A percentile compares a stretch with the other conserved stretches of the same genome.
These are phyloP conservation scores for Atractosteus spatula DNA, from an alignment of 2,113 vertebrate genomes.

Conservation along the genomic window DNA sequence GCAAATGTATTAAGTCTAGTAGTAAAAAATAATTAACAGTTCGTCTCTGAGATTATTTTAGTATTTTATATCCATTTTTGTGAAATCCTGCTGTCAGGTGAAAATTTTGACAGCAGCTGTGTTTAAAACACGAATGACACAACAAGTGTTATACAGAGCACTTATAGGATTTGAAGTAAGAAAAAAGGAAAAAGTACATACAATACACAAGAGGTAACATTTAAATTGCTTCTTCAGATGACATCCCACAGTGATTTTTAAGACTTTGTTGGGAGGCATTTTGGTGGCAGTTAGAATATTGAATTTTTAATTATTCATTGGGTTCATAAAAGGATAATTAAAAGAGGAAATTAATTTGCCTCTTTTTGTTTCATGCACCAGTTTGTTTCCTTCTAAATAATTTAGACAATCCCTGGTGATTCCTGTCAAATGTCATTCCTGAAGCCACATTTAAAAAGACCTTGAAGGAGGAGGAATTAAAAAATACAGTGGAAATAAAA, in stretches of 20 bases:
- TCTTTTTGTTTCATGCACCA: constrained; percentile 47
- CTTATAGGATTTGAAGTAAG: background rate
- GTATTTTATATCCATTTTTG: too few species aligned
- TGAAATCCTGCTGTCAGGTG: too few species aligned
- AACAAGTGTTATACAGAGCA: background rate
- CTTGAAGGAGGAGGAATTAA: too few species aligned
- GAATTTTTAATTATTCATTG: constrained; percentile 46
- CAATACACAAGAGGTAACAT: background rate
- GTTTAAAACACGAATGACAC: constrained; percentile 1
- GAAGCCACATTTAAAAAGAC: too few species aligned
- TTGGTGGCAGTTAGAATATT: constrained; percentile 27
- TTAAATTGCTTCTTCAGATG: background rate
- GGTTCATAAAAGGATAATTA: constrained; percentile 48
- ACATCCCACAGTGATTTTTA: constrained; percentile 8
- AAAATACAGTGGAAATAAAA: too few species aligned
- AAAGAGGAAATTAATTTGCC: constrained; percentile 37
- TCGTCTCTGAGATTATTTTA: too few species aligned
- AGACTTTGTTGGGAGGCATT: constrained; percentile 16
- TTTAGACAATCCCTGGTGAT: constrained; percentile 46
- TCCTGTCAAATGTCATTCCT: constrained; percentile 23
- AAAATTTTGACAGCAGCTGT: too few species aligned
- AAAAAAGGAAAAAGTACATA: background rate
- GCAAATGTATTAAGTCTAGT: too few species aligned
- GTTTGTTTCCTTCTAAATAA: constrained; percentile 54
- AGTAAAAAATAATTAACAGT: too few species aligned